Conservation (phyloP, 2,888 invertebrate species). For the Epinotia nisella region DNA sequence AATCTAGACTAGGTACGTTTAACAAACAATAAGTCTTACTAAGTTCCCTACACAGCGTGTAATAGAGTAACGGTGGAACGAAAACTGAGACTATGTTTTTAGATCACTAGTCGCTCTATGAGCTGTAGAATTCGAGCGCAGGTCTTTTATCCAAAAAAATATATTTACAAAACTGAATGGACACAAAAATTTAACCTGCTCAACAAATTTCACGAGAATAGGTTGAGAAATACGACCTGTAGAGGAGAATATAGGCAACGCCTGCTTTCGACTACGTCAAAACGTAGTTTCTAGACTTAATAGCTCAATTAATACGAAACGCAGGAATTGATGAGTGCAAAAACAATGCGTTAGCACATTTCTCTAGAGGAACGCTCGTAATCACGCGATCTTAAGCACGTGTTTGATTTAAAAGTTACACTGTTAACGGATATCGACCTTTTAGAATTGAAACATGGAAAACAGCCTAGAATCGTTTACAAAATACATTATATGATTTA, state of each 20-base stretch:
- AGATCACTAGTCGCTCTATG: too few species aligned
- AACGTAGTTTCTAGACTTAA: constrained; percentile 24
- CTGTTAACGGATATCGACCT: constrained; percentile 20
- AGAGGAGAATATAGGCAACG: not conserved
- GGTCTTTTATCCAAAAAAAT: not conserved
- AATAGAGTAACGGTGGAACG: too few species aligned
- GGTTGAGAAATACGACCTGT: too few species aligned
- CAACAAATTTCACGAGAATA: too few species aligned
- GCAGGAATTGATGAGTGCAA: constrained; percentile 22
- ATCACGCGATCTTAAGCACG: constrained; percentile 29
- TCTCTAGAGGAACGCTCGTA: constrained; percentile 32
- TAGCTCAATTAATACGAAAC: constrained; percentile 30
- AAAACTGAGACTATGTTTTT: too few species aligned
- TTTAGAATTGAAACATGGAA: not conserved
- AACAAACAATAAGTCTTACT: not conserved
- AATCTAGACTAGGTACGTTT: too few species aligned
- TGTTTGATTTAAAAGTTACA: constrained; percentile 18
- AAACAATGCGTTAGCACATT: constrained; percentile 37
- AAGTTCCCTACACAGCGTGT: too few species aligned
- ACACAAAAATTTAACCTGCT: too few species aligned
- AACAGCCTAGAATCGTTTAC: too few species aligned
- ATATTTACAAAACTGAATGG: too few species aligned
- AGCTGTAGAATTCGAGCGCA: too few species aligned
- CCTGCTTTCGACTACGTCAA: constrained; percentile 3
- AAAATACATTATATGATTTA: too few species aligned